Evolutionary conservation across 1,140 invertebrate genomes (phyloP).

Genomic region (Euglossa dilemma): DNA sequence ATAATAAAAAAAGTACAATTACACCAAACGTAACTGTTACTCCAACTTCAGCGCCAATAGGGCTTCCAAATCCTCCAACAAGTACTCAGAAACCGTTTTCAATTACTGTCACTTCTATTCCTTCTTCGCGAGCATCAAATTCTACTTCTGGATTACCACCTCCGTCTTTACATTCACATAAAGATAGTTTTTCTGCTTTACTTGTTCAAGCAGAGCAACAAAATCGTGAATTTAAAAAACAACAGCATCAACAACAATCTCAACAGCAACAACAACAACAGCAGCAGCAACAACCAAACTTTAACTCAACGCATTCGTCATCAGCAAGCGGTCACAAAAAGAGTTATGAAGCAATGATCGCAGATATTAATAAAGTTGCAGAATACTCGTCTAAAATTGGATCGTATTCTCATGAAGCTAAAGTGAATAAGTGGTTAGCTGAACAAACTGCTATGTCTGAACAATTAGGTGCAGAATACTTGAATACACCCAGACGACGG

Average conservation of each 20-base stretch:
- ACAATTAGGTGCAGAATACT: slow-evolving; percentile 85
- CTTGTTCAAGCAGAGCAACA: slow-evolving; percentile 90
- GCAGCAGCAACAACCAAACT: slow-evolving; percentile 77
- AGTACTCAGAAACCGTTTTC: slow-evolving; percentile 90
- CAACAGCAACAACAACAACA: slow-evolving; percentile 82
- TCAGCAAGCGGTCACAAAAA: slow-evolving; percentile 84
- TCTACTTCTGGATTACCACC: slow-evolving; percentile 76
- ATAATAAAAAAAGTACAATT: slow-evolving; percentile 87
- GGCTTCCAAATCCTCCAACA: slow-evolving; percentile 82
- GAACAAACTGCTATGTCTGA: slow-evolving; percentile 91
- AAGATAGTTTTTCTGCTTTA: slow-evolving; percentile 87
- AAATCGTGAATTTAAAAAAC: slow-evolving; percentile 85
- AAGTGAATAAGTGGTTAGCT: slow-evolving; percentile 95
- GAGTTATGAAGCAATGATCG: slow-evolving; percentile 89
- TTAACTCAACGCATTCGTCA: slow-evolving; percentile 79
- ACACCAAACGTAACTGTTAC: slow-evolving; percentile 91
- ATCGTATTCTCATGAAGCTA: slow-evolving; percentile 92
- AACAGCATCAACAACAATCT: slow-evolving; percentile 79
- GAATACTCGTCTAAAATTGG: slow-evolving; percentile 88
- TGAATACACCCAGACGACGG: slow-evolving; percentile 84
- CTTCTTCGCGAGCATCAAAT: slow-evolving; percentile 83
- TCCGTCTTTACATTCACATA: slow-evolving; percentile 83
- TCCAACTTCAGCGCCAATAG: slow-evolving; percentile 87
- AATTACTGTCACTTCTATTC: slow-evolving; percentile 91
- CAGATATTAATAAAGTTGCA: slow-evolving; percentile 88